A percentile compares a stretch with the other conserved stretches of the same genome.
Evolutionary conservation across 2,113 vertebrate species (phyloP).

Genomic region (Miniopterus natalensis): DNA sequence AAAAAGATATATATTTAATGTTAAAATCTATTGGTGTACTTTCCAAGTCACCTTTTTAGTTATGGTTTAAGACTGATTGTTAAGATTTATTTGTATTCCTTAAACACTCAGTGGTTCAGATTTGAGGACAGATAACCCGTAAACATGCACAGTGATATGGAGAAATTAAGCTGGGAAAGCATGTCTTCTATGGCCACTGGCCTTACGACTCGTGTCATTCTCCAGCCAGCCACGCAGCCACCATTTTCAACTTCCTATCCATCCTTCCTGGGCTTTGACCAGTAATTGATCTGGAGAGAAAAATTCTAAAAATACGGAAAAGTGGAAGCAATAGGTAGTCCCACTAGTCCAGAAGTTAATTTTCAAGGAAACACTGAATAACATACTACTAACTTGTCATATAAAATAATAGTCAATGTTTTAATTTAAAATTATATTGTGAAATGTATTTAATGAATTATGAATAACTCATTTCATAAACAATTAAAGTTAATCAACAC

Average conservation of each 20-base stretch:
- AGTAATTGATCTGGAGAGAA: background rate
- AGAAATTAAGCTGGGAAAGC: background rate
- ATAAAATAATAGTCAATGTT: background rate
- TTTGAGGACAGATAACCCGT: background rate
- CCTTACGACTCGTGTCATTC: background rate
- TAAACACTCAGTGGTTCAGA: background rate
- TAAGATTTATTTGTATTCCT: background rate
- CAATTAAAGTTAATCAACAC: background rate
- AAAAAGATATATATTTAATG: background rate
- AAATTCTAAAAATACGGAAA: background rate
- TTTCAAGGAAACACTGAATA: background rate
- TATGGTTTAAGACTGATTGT: background rate
- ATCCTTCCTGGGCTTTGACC: background rate
- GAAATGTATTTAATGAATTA: background rate
- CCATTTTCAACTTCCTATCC: background rate
- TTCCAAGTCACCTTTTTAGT: background rate
- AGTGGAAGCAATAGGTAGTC: background rate
- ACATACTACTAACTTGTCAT: background rate
- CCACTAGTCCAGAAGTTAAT: background rate
- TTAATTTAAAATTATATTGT: constrained; percentile 7
- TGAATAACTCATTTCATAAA: background rate
- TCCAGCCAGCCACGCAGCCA: background rate
- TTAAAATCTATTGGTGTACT: background rate
- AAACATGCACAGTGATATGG: background rate
- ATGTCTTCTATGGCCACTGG: accelerated